phyloP scores from a whole-genome alignment of 2,113 vertebrate species.

The Poicephalus gulielmi region DNA sequence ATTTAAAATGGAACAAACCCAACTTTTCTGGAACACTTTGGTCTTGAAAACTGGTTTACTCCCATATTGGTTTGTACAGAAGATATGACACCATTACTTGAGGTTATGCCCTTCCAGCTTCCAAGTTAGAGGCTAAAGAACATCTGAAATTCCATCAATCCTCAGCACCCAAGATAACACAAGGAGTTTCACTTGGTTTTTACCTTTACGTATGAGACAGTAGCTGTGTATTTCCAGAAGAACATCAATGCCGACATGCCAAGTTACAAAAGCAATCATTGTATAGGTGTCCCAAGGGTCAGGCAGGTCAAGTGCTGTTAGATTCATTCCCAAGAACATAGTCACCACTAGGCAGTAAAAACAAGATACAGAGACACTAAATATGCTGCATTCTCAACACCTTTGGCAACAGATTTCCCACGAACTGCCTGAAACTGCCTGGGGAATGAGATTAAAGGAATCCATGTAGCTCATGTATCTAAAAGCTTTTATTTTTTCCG shows the following conservation, averaged over 20 bases:
- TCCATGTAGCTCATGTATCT: not conserved
- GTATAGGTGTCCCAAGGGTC: slow-evolving; percentile 77
- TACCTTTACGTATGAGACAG: slow-evolving; percentile 75
- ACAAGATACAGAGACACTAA: not conserved
- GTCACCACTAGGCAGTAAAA: slow-evolving; percentile 56
- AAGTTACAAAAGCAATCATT: slow-evolving; percentile 82
- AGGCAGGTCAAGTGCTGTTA: slow-evolving; percentile 81
- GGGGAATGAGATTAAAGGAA: not conserved
- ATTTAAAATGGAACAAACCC: not conserved
- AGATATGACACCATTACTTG: not conserved
- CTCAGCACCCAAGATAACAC: not conserved
- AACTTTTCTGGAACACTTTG: not conserved
- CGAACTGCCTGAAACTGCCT: not conserved
- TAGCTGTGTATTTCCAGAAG: slow-evolving; percentile 82
- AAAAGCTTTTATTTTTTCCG: not conserved
- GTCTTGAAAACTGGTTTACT: not conserved
- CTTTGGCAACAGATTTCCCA: not conserved
- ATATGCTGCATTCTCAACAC: not conserved
- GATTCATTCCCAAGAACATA: slow-evolving; percentile 84
- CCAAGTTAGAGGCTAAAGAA: not conserved
- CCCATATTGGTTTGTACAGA: not conserved
- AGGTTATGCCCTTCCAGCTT: not conserved
- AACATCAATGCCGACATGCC: slow-evolving; percentile 80
- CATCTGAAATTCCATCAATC: not conserved
- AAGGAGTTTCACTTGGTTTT: not conserved